A percentile compares a stretch with the other conserved stretches of the same genome.
Evolutionary conservation across 2,888 invertebrate species (phyloP).

Genomic region (Desoria tigrina): DNA sequence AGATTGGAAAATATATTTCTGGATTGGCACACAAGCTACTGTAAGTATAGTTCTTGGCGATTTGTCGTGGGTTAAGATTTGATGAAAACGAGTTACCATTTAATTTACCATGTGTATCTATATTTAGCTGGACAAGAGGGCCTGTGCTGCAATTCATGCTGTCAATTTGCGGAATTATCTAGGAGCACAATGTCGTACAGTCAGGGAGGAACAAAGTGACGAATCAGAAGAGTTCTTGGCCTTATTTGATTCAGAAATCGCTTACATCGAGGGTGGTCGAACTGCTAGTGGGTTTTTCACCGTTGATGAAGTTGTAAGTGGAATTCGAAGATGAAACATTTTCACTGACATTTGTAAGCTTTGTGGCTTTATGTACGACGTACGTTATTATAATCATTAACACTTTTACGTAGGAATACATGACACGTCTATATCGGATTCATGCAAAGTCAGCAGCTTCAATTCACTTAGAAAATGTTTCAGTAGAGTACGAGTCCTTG

Average conservation of each 20-base stretch:
- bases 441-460: slow-evolving; percentile 78
- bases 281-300: slow-evolving; percentile 97
- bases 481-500: slow-evolving; percentile 69
- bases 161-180: slow-evolving; percentile 95
- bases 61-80: not conserved
- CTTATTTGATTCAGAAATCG: slow-evolving; percentile 84
- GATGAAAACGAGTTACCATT: not conserved
- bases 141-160: slow-evolving; percentile 97
- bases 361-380: not conserved
- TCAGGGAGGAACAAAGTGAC: slow-evolving; percentile 94
- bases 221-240: slow-evolving; percentile 94
- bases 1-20: slow-evolving; percentile 96
- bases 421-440: slow-evolving; percentile 81
- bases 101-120: not conserved
- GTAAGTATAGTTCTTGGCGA: slow-evolving; percentile 61
- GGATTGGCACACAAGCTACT: slow-evolving; percentile 95
- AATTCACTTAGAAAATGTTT: slow-evolving; percentile 86
- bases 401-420: slow-evolving; percentile 82
- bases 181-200: slow-evolving; percentile 89
- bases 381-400: too few species aligned
- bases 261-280: slow-evolving; percentile 96
- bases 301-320: slow-evolving; percentile 79
- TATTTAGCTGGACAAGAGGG: slow-evolving; percentile 81
- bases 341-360: not conserved
- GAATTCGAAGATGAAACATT: not conserved